These are phyloP conservation scores for Alosa alosa DNA, from an alignment of 2,113 vertebrate genomes.

Conservation along the genomic window DNA sequence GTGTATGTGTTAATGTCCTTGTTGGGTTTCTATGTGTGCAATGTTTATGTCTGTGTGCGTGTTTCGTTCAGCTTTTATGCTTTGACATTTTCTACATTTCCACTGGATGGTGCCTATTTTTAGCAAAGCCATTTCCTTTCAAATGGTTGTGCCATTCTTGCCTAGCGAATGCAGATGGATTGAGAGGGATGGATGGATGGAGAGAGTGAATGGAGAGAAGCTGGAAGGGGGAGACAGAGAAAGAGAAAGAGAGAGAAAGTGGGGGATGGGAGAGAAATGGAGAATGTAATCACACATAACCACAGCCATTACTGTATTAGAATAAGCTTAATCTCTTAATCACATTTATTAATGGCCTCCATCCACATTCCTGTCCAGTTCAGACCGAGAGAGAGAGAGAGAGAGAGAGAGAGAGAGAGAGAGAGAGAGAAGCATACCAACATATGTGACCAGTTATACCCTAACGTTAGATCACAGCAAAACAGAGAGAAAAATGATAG, in stretches of 20 bases:
- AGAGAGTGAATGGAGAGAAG: not conserved
- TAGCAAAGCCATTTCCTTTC: no score
- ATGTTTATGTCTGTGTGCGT: no score
- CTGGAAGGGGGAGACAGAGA: not conserved
- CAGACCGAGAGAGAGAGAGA: not conserved
- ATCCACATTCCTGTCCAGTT: not conserved
- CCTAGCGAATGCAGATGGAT: no score
- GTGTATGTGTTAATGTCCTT: no score
- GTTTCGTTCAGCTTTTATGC: no score
- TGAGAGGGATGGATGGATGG: not conserved
- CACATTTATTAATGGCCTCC: not conserved
- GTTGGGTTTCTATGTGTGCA: no score
- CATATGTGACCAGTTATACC: not conserved
- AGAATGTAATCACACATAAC: not conserved
- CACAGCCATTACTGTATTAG: slow-evolving; percentile 7
- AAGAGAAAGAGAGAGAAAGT: not conserved
- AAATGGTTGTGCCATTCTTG: no score
- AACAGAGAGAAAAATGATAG: not conserved
- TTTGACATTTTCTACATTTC: no score
- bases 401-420: not conserved
- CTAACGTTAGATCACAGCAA: not conserved
- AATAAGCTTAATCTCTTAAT: slow-evolving; percentile 11
- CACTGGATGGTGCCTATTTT: no score
- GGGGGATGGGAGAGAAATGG: not conserved
- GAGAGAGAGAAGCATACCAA: not conserved